These are phyloP conservation scores for Rostratula benghalensis DNA, from an alignment of 2,113 vertebrate genomes.

Conservation along the genomic window DNA sequence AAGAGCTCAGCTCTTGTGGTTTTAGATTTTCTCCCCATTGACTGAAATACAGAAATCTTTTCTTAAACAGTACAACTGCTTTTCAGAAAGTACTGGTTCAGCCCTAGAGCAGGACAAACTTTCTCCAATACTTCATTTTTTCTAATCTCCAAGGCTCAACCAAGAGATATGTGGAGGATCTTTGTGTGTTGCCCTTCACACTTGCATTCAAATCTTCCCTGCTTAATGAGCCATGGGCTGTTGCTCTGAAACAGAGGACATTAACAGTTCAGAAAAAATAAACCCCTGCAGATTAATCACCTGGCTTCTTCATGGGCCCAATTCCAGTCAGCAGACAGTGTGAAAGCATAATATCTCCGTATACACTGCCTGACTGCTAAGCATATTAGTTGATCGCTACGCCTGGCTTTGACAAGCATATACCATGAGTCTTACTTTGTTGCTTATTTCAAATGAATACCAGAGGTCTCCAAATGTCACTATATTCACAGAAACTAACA, in stretches of 20 bases:
- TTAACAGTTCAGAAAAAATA: slow-evolving; percentile 34
- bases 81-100: background rate
- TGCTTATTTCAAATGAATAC: slow-evolving; percentile 5
- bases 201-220: slow-evolving; percentile 32
- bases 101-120: background rate
- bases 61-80: background rate
- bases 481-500: background rate
- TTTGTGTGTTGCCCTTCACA: slow-evolving; percentile 57
- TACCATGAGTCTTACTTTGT: background rate
- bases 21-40: background rate
- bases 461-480: background rate
- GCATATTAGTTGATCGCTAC: background rate
- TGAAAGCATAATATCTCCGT: background rate
- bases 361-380: background rate
- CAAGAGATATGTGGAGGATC: slow-evolving; percentile 14
- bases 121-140: slow-evolving; percentile 15
- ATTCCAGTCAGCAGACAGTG: background rate
- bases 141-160: slow-evolving; percentile 31
- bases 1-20: background rate
- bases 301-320: slow-evolving; percentile 11
- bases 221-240: slow-evolving; percentile 44
- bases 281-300: slow-evolving; percentile 56
- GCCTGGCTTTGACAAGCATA: background rate
- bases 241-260: slow-evolving; percentile 42
- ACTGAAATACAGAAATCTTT: background rate